Base-by-base conservation (phyloP, 2,113 vertebrate genomes). In the Crotalus horridus region DNA sequence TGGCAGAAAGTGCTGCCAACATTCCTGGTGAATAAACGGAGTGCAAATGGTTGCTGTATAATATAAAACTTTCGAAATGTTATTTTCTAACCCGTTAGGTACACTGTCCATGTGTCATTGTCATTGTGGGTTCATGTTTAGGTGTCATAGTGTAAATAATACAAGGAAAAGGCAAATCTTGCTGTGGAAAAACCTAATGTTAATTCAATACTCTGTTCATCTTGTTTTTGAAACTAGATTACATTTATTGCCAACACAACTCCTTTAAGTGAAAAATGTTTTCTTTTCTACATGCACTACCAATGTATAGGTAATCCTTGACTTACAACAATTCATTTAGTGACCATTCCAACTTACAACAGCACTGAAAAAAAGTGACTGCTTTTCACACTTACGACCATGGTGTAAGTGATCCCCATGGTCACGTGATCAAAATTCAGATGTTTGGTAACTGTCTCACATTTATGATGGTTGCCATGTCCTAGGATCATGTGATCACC, bases 1-100 rank as follows among this genome's bases (percentile, higher is more conserved):
- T 95, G 94, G 81, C 46, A 56, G 53, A 55, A 85, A 39, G 54
- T 54, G 11, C 33, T 46, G 53, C 53, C 90, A 91, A 29, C 51
- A 54, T 90, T 90, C 89, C 64, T 54, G 51, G n/a, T 24, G 13
- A 85, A 43, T 46, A 91, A 46, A 74, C 46, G 26, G 46, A 56
- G 39, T 86, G 54, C 46, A 86, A 58, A 86, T 86, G 54, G 81
- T 58, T 91, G 33, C 54, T 56, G 69, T 85, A 81, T 39, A 81
- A 91, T 39, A 56, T 29, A 89, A 89, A 13, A 10, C 2, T 59
- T 43, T 46, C 12, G 17, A 11, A 69, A 74, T 33, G 6, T 39
- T 74, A 74, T 74, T 74, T 74, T 58, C 54, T 86, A 48, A 46
- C 39, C 74, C 33, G 15, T 13, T 51, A 69, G 15, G 48, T 21